Conservation (phyloP, 35 echinoderm and acorn worm species). For the Acanthaster planci region DNA sequence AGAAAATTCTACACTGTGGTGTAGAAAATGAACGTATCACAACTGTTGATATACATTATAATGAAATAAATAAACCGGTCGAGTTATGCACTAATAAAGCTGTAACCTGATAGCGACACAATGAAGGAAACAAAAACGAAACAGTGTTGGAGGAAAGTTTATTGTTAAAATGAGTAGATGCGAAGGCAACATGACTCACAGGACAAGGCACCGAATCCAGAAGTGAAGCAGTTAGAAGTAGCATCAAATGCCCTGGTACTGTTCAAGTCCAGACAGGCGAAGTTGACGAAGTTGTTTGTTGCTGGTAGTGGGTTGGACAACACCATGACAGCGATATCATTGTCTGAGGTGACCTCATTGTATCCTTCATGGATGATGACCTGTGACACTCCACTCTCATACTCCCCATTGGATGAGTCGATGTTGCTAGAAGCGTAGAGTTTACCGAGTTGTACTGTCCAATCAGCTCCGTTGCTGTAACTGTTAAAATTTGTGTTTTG, state of each 20-base stretch:
- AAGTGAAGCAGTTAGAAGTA: slow-evolving; percentile 54
- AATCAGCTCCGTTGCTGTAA: slow-evolving; percentile 4
- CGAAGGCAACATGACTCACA: slow-evolving; percentile 41
- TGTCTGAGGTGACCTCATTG: slow-evolving; percentile 4
- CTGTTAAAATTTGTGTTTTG: no score
- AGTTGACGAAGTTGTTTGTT: slow-evolving; percentile 38
- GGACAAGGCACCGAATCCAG: slow-evolving; percentile 68
- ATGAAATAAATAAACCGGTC: no score
- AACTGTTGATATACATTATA: no score
- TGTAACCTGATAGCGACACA: no score
- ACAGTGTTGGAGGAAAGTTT: no score
- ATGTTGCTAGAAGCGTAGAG: neutral
- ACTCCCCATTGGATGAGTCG: neutral
- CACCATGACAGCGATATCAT: slow-evolving; percentile 66
- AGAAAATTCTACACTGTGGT: no score
- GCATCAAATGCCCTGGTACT: neutral
- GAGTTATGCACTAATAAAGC: no score
- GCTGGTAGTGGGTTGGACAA: slow-evolving; percentile 44
- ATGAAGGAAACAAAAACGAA: no score
- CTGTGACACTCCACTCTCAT: slow-evolving; percentile 10
- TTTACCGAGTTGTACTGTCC: slow-evolving; percentile 80
- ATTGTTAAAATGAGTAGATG: no score
- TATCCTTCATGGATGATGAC: slow-evolving; percentile 51
- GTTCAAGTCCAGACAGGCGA: slow-evolving; percentile 59
- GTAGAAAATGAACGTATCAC: no score